These are phyloP conservation scores for Chaetorhynchus papuensis DNA, from an alignment of 2,113 vertebrate genomes.

Conservation along the genomic window DNA sequence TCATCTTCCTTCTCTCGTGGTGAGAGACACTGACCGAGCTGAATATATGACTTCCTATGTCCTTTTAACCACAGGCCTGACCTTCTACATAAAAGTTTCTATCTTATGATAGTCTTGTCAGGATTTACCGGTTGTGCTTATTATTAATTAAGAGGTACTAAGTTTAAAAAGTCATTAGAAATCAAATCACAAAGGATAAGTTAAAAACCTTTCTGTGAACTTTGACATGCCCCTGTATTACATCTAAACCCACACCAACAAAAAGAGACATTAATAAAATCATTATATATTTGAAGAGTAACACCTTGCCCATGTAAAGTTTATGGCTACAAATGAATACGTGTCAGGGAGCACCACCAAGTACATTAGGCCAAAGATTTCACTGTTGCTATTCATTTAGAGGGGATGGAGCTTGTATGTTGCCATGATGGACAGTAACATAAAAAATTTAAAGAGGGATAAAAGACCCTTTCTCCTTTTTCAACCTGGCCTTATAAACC, in stretches of 20 bases:
- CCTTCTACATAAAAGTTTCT: slow-evolving; percentile 28
- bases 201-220: slow-evolving; percentile 17
- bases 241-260: slow-evolving; percentile 37
- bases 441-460: neutral
- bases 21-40: neutral
- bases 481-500: neutral
- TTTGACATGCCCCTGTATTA: neutral
- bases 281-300: slow-evolving; percentile 31
- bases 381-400: neutral
- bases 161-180: slow-evolving; percentile 52
- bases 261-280: slow-evolving; percentile 40
- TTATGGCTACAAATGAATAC: slow-evolving; percentile 48
- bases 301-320: slow-evolving; percentile 14
- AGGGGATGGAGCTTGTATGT: neutral
- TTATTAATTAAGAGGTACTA: slow-evolving; percentile 52
- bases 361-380: slow-evolving; percentile 38
- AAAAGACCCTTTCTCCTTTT: neutral
- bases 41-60: slow-evolving; percentile 30
- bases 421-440: neutral
- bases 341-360: slow-evolving; percentile 3
- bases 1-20: neutral
- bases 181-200: slow-evolving; percentile 37
- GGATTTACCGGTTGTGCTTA: slow-evolving; percentile 5
- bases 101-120: neutral
- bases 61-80: slow-evolving; percentile 36